Base-by-base conservation (phyloP, 2,888 invertebrate genomes). In the Pantelozetes paolii region DNA sequence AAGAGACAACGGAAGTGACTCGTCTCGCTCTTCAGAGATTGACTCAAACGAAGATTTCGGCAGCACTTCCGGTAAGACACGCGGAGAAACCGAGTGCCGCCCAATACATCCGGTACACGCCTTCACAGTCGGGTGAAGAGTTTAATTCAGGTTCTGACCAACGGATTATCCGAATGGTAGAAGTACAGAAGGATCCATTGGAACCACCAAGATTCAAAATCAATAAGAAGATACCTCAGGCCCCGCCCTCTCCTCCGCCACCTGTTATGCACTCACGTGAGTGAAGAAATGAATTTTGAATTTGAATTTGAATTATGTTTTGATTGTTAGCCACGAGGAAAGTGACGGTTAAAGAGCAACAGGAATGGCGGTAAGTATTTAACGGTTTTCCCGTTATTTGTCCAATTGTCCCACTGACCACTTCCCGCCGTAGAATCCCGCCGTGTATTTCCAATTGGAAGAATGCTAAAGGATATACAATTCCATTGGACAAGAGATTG, bases 301-400 rank as follows among this genome's bases (percentile, higher is more conserved):
- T n/a, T n/a, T n/a, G n/a, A n/a, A n/a, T n/a, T n/a, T n/a, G n/a
- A n/a, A n/a, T n/a, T n/a, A n/a, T n/a, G n/a, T n/a, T n/a, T n/a
- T n/a, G n/a, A n/a, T n/a, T n/a, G n/a, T n/a, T n/a, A n/a, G n/a
- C 99, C 0, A 96, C 98, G 0, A 86, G 98, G 72, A 90, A 98
- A 82, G 95, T 96, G 0, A 96, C 98, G 2, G 97, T 97, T 0
- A 97, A 98, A 81, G 99, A 99, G 82, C 99, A 99, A 82, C 90
- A 96, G 76, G 99, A 99, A 82, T 99, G 99, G 99, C 98, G 98
- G 84, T n/a, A n/a, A n/a, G n/a, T n/a, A n/a, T n/a, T n/a, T n/a
- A n/a, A n/a, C n/a, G n/a, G n/a, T n/a, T n/a, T n/a, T n/a, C n/a
- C n/a, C n/a, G n/a, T n/a, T n/a, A n/a, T n/a, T n/a, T n/a, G n/a